phyloP scores from a whole-genome alignment of 2,113 vertebrate species.

The Neopipo cinnamomea region DNA sequence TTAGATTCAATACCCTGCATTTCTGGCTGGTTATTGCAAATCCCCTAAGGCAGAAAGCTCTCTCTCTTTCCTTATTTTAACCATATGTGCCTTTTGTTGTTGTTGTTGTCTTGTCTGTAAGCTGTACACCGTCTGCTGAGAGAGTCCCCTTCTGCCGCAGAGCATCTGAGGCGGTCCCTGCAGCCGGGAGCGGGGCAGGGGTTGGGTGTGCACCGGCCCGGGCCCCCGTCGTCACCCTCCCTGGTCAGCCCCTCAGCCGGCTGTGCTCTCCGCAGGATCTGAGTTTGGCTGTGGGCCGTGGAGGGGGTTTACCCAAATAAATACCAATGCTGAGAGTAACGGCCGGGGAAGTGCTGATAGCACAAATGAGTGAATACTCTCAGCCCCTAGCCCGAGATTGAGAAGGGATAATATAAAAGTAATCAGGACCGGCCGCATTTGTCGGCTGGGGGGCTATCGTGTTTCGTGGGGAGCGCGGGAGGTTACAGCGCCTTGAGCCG shows the following conservation, averaged over 20 bases:
- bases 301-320: neutral
- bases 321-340: neutral
- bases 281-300: neutral
- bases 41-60: constrained; percentile 56
- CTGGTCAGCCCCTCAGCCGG: rapidly evolving
- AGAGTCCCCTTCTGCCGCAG: neutral
- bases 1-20: constrained; percentile 16
- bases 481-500: neutral
- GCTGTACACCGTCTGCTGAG: neutral
- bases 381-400: neutral
- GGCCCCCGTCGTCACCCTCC: neutral
- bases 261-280: neutral
- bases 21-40: constrained; percentile 45
- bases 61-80: constrained; percentile 38
- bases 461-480: neutral
- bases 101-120: constrained; percentile 66
- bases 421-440: neutral
- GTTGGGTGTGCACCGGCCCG: neutral
- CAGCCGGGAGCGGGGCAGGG: neutral
- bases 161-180: neutral
- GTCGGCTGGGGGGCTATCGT: neutral
- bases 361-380: neutral
- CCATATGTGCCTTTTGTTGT: constrained; percentile 65
- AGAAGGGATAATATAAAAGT: neutral
- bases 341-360: neutral